Evolutionary conservation across 2,888 invertebrate species (phyloP).

Genomic region (Drosophila meridiana): DNA sequence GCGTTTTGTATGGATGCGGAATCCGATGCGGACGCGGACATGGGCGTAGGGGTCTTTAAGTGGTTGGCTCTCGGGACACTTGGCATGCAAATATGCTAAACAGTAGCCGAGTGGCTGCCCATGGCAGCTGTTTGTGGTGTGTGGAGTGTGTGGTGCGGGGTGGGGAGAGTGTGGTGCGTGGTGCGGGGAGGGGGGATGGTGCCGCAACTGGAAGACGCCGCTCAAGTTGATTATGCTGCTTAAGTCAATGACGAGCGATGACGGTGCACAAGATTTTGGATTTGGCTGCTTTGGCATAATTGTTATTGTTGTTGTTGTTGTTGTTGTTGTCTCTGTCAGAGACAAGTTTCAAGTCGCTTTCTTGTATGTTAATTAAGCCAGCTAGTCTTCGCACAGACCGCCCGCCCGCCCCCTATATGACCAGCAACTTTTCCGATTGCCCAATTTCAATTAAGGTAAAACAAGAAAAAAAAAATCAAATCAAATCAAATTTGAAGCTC

Average conservation of each 20-base stretch:
- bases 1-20: constrained; percentile 15
- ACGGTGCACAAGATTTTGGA: constrained; percentile 75
- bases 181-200: not conserved
- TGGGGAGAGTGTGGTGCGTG: too few relatives aligned
- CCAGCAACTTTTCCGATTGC: constrained; percentile 56
- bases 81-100: constrained; percentile 81
- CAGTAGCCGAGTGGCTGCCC: constrained; percentile 62
- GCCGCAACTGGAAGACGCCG: constrained; percentile 36
- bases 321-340: constrained; percentile 60
- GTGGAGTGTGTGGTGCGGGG: too few relatives aligned
- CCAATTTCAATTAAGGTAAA: constrained; percentile 31
- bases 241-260: constrained; percentile 74
- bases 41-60: constrained; percentile 65
- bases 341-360: constrained; percentile 76
- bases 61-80: constrained; percentile 64
- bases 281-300: constrained; percentile 47
- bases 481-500: constrained; percentile 4
- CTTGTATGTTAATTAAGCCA: constrained; percentile 75
- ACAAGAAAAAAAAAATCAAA: constrained; percentile 13
- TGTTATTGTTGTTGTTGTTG: constrained; percentile 33
- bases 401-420: constrained; percentile 39
- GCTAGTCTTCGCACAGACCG: not conserved
- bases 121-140: not conserved
- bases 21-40: constrained; percentile 44
- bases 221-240: constrained; percentile 79